A percentile compares a stretch with the other conserved stretches of the same genome.
These are phyloP conservation scores for Cybosia mesomella DNA, from an alignment of 2,888 invertebrate genomes.

Conservation along the genomic window DNA sequence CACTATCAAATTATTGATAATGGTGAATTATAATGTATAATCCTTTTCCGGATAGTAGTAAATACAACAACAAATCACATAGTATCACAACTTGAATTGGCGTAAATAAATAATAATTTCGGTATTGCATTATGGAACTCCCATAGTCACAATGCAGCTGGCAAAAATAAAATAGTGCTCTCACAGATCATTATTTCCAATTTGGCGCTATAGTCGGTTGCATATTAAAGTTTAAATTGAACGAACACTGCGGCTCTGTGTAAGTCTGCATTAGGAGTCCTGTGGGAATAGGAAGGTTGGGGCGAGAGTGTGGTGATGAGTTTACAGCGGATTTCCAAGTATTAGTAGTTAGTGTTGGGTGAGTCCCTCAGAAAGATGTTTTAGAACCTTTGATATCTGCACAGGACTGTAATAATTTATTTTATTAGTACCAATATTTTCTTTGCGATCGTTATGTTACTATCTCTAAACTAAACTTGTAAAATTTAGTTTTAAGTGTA, in stretches of 20 bases:
- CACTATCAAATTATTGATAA: neutral
- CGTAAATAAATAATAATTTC: slow-evolving; percentile 32
- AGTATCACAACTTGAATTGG: neutral
- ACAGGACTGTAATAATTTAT: neutral
- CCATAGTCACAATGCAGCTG: slow-evolving; percentile 35
- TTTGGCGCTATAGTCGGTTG: slow-evolving; percentile 76
- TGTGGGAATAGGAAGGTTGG: slow-evolving; percentile 61
- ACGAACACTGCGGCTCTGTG: slow-evolving; percentile 78
- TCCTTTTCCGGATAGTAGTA: too few species aligned
- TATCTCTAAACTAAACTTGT: too few species aligned
- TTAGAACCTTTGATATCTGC: neutral
- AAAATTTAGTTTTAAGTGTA: too few species aligned
- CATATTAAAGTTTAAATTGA: slow-evolving; percentile 86
- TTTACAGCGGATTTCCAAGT: slow-evolving; percentile 17
- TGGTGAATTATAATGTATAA: too few species aligned
- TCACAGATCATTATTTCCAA: slow-evolving; percentile 81
- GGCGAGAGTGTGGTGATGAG: slow-evolving; percentile 33
- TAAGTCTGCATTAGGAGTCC: slow-evolving; percentile 83
- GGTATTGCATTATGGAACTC: slow-evolving; percentile 38
- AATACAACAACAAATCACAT: neutral
- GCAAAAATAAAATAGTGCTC: slow-evolving; percentile 52
- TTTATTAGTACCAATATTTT: neutral
- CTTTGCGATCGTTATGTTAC: neutral
- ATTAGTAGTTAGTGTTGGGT: neutral
- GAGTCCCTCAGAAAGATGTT: neutral